Base-by-base conservation (phyloP, 2,888 invertebrate species). In the Diarsia mendica region DNA sequence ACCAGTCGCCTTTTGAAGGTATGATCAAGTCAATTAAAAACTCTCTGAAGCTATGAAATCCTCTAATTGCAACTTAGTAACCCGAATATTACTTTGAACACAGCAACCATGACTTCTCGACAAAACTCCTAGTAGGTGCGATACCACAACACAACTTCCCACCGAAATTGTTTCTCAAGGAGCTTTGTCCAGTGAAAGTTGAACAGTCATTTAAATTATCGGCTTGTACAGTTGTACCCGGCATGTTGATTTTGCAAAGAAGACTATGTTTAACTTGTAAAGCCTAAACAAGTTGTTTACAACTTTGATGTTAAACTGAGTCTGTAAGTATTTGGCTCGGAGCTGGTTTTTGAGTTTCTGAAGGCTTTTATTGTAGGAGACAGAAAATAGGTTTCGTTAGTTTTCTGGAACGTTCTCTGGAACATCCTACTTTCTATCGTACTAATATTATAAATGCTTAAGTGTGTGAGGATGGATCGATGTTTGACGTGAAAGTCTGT, bases 281-380 rank as follows among this genome's bases (percentile, higher is more conserved):
- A 81, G 80, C 80, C 84, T 79, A 73, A 79, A 80, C 80, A 80
- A 83, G 68, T 80, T 72, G 80, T 73, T 83, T 33, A 72, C 80
- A 69, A 72, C 48, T 79, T 68, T 18, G 13, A 83, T 68, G 79
- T 69, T 72, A n/a, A n/a, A 51, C n/a, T n/a, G 67, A 55, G 65
- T 44, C 61, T 46, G 51, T 55, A 69, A 80, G 73, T 83, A 72
- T 79, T 81, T 72, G 44, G 58, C 73, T 67, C 33, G 11, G 5
- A 68, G 28, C 68, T 70, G 72, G 71, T 53, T 67, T 6, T 64
- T 20, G 28, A 68, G 28, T 65, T 44, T 33, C 72, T 61, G n/a
- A 18, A 46, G 33, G 44, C 60, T 68, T 66, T 76, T 63, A 53
- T 51, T 46, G n/a, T 66, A 6, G 61, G 18, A 23, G 11, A 23